Percentiles rank a stretch among this genome's conserved stretches.
phyloP scores from a whole-genome alignment of 2,113 vertebrate species.

The Ginglymostoma cirratum region DNA sequence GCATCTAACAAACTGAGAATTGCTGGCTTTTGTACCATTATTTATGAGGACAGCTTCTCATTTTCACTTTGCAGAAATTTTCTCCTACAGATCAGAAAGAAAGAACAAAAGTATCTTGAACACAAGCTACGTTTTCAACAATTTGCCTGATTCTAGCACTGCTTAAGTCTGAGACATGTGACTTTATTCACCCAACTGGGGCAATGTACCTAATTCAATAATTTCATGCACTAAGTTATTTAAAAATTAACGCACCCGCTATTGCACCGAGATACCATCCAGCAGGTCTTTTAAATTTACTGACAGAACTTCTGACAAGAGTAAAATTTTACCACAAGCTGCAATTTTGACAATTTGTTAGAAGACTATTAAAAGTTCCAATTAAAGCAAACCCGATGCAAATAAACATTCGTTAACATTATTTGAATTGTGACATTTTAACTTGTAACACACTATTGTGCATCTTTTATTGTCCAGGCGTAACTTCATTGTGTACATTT shows the following conservation, averaged over 20 bases:
- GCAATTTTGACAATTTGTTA: background rate
- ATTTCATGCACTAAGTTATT: background rate
- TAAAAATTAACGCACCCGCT: background rate
- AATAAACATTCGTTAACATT: background rate
- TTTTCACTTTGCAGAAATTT: background rate
- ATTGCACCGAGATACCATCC: background rate
- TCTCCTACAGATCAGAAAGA: no score
- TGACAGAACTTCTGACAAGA: background rate
- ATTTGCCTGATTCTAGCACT: background rate
- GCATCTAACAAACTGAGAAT: background rate
- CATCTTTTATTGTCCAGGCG: background rate
- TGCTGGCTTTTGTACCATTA: background rate
- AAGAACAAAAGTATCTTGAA: background rate
- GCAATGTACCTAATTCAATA: background rate
- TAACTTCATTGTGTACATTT: background rate
- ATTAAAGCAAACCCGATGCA: background rate
- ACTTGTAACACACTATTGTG: background rate
- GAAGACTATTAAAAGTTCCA: background rate
- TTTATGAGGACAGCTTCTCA: background rate
- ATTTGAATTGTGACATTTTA: background rate
- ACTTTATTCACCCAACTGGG: background rate
- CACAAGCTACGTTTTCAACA: background rate
- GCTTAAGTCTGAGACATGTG: background rate
- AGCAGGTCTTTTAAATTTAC: background rate
- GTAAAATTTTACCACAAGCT: slow-evolving; percentile 19